These are phyloP conservation scores for Seriola dumerili DNA, from an alignment of 2,113 vertebrate species.

Conservation along the genomic window DNA sequence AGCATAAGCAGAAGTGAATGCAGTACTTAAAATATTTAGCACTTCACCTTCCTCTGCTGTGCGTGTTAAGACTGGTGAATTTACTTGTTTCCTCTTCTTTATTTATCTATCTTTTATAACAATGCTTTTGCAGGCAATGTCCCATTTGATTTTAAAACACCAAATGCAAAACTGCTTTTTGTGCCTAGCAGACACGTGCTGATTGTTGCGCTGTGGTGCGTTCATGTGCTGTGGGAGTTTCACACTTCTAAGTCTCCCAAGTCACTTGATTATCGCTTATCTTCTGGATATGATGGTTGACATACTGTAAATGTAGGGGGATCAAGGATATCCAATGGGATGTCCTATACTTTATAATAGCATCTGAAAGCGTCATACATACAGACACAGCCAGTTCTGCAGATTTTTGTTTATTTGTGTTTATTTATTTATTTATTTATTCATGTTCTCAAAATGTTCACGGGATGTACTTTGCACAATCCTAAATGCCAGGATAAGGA, in stretches of 20 bases:
- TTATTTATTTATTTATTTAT: background rate
- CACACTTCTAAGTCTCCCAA: background rate
- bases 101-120: background rate
- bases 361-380: background rate
- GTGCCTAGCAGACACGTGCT: background rate
- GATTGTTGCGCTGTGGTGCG: background rate
- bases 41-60: background rate
- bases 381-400: background rate
- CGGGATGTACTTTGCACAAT: background rate
- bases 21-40: slow-evolving; percentile 1
- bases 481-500: background rate
- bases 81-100: background rate
- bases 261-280: background rate
- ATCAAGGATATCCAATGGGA: background rate
- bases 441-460: background rate
- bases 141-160: background rate
- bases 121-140: background rate
- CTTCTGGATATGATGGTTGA: background rate
- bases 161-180: background rate
- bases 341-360: background rate
- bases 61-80: background rate
- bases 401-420: background rate
- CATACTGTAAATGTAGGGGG: background rate
- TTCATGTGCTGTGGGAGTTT: background rate
- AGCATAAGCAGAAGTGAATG: background rate